A percentile compares a stretch with the other conserved stretches of the same genome.
phyloP scores from a whole-genome alignment of 1,140 invertebrate species.

The Hestina assimilis region DNA sequence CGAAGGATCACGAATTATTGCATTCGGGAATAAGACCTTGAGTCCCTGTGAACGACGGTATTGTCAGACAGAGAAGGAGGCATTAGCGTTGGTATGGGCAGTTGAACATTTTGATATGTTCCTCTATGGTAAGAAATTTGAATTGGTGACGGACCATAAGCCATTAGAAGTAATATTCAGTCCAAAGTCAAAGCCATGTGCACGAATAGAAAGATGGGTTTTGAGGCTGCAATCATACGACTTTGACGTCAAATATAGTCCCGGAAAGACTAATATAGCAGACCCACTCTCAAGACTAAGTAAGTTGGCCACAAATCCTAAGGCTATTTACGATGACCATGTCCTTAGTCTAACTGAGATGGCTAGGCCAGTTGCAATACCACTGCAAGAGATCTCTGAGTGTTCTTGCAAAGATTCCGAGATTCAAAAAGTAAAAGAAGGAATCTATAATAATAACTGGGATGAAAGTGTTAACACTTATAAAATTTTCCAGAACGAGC shows the following conservation, averaged over 20 bases:
- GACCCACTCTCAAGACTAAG: conserved; percentile 28
- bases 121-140: conserved; percentile 27
- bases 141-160: conserved; percentile 29
- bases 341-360: conserved; percentile 10
- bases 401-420: conserved; percentile 16
- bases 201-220: conserved; percentile 30
- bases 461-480: conserved; percentile 22
- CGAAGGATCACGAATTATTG: conserved; percentile 19
- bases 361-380: conserved; percentile 11
- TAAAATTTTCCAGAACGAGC: conserved; percentile 27
- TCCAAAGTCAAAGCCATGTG: conserved; percentile 29
- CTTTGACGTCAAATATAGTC: conserved; percentile 24
- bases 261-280: conserved; percentile 29
- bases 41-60: conserved; percentile 23
- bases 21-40: conserved; percentile 17
- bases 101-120: conserved; percentile 30
- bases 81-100: conserved; percentile 29
- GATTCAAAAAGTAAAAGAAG: conserved; percentile 28
- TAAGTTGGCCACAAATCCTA: not conserved
- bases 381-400: conserved; percentile 16
- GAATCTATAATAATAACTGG: conserved; percentile 24
- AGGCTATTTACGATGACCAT: not conserved
- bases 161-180: conserved; percentile 30
- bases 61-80: conserved; percentile 36
- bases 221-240: conserved; percentile 27